These are phyloP conservation scores for Papilio xuthus DNA, from an alignment of 1,140 invertebrate genomes.

Conservation along the genomic window DNA sequence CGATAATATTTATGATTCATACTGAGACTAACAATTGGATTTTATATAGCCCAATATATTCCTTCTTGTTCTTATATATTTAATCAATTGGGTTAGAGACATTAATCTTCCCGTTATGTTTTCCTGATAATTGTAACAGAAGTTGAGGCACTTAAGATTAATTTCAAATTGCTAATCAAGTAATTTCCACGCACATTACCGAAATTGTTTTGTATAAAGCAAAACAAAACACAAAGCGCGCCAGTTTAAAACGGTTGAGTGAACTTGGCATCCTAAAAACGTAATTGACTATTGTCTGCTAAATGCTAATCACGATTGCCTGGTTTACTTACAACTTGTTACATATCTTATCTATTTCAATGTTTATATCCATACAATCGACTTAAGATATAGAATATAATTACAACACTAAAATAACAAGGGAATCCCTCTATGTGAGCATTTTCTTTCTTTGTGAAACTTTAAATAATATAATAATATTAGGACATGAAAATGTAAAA, in stretches of 20 bases:
- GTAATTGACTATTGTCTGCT: constrained; percentile 10
- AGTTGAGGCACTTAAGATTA: too few species aligned
- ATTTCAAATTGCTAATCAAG: too few species aligned
- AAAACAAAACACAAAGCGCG: constrained; percentile 16
- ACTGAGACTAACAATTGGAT: too few species aligned
- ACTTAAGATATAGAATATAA: constrained; percentile 4
- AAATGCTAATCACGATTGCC: constrained; percentile 23
- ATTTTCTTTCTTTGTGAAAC: background rate
- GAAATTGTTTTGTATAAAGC: background rate
- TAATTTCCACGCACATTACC: background rate
- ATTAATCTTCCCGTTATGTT: too few species aligned
- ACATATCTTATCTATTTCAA: constrained; percentile 13
- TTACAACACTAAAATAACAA: background rate
- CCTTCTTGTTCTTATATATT: background rate
- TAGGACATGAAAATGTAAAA: background rate
- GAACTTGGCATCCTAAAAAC: constrained; percentile 24
- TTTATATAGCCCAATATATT: too few species aligned
- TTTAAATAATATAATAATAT: too few species aligned
- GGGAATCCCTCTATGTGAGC: background rate
- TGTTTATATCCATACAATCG: background rate
- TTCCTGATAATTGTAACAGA: too few species aligned
- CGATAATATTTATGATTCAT: background rate
- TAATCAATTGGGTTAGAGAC: background rate
- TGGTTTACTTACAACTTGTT: constrained; percentile 24
- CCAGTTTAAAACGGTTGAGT: background rate